These are phyloP conservation scores for Acinonyx jubatus DNA, from an alignment of 2,113 vertebrate genomes.

Conservation along the genomic window DNA sequence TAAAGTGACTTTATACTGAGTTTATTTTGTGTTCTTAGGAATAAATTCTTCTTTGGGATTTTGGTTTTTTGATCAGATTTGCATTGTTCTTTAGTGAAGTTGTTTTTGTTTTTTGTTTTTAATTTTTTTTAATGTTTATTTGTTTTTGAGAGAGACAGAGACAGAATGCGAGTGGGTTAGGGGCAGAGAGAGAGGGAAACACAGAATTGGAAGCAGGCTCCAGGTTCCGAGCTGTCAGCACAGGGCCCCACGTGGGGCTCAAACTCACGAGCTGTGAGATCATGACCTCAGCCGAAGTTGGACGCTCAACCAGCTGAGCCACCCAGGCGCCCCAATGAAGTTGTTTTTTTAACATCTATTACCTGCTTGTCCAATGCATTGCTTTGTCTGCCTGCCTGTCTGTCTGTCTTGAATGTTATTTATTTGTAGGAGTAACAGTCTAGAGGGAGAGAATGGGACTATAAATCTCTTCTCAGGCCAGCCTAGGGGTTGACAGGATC, in stretches of 20 bases:
- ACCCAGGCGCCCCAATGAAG: not conserved
- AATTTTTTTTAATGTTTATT: too few relatives aligned
- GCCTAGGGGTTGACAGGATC: not conserved
- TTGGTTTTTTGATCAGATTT: not conserved
- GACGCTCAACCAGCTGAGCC: too few relatives aligned
- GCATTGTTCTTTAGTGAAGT: not conserved
- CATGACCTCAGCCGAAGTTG: too few relatives aligned
- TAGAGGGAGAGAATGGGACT: not conserved
- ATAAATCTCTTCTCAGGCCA: not conserved
- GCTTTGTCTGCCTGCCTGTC: not conserved
- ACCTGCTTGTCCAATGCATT: not conserved
- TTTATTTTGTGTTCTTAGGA: not conserved
- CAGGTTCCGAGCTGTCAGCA: too few relatives aligned
- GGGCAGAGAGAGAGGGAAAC: too few relatives aligned
- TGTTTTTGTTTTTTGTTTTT: not conserved
- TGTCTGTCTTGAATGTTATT: not conserved
- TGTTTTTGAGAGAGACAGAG: too few relatives aligned
- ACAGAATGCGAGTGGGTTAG: too few relatives aligned
- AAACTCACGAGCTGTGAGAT: too few relatives aligned
- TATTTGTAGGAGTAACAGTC: not conserved
- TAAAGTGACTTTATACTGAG: not conserved
- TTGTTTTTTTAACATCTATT: not conserved
- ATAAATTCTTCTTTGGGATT: not conserved
- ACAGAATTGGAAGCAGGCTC: too few relatives aligned
- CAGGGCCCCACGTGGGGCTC: too few relatives aligned